Base-by-base conservation (phyloP, 2,113 vertebrate genomes). In the Hipposideros armiger region DNA sequence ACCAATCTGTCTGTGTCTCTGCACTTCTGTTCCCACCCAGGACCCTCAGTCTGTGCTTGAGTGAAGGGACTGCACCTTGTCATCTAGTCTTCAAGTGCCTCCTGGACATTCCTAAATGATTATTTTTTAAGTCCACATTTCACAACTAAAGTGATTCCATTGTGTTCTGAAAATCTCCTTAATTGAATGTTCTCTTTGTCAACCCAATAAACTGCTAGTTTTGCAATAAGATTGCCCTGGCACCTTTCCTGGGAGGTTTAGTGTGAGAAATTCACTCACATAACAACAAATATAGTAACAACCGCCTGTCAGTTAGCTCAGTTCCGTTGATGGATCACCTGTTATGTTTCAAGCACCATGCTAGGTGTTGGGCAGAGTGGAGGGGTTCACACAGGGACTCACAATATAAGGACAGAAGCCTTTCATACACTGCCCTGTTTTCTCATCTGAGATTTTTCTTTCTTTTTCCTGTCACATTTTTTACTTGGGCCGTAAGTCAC, bases 141-240 rank as follows among this genome's bases (percentile, higher is more conserved):
- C 95, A 90, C 82, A 97, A 96, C 91, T 74, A 60, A 94, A 96
- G 96, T 58, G 93, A 78, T 69, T 86, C 94, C 89, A 97, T 96
- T 97, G 95, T 97, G 94, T 89, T 97, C 95, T 91, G 58, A 88
- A 97, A 97, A 85, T 90, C 67, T 80, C 58, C 58, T 86, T 97
- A 96, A 97, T 91, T 98, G 94, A 97, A 97, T 97, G 85, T 98
- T 97, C 96, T 95, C 96, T 97, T 97, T 98, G 96, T 97, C 96
- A 95, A 88, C 88, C 85, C 90, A 95, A 84, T 96, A 95, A 97
- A 97, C 82, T 74, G 81, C 86, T 95, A 78, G 91, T 98, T 97
- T 97, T 97, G 96, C 96, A 97, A 95, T 96, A 95, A 96, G 88
- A 96, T 94, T 96, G 90, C 95, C 96, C 94, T 97, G 97, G 96